Evolutionary conservation across 2,797 vertebrate genomes (phyloP), one percentile per base, ranked within the genome.

Genomic region (Sphenopsis melanotis): DNA sequence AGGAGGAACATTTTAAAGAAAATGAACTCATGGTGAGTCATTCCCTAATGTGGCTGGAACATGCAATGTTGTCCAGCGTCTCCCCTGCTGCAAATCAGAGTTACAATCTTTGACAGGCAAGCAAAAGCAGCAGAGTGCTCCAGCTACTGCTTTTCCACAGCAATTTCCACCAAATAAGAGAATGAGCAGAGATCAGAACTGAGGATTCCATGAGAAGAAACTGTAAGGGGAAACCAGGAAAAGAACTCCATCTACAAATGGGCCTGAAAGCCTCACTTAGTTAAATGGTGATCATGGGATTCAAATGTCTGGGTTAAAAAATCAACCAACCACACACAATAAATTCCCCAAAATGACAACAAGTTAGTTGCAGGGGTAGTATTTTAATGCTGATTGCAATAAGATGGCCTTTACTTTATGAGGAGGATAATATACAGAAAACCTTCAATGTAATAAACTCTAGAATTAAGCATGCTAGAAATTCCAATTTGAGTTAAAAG

Each of bases 51-150:
- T 5, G 36, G 32, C 34, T 71, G 41, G 71, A 75, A 79, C 11
- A 49, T 0, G 0, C 11, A 47, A 6, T 26, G 50, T 13, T 79
- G 46, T 49, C 22, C 26, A 30, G 37, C 42, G 37, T 26, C 27
- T 78, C 36, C 29, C 21, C 20, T 20, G 15, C 15, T 61, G 64
- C 21, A 90, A 75, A 74, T 53, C 12, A 72, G 20, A 76, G 15
- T 64, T 47, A 63, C 15, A 60, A 4, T 18, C 26, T 66, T 63
- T 64, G 71, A 75, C 19, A 91, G 23, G 26, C 34, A 63, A 9
- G 7, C 12, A 68, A 71, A 81, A 39, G 41, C 52, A 89, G 59
- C 13, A 78, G 42, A 71, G 41, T 13, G 41, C 20, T 78, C 15
- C 49, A 82, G 44, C 34, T 71, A 52, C 7, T 49, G 41, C 34